Evolutionary conservation across 2,888 invertebrate genomes (phyloP).

Genomic region (Electrophaes corylata): DNA sequence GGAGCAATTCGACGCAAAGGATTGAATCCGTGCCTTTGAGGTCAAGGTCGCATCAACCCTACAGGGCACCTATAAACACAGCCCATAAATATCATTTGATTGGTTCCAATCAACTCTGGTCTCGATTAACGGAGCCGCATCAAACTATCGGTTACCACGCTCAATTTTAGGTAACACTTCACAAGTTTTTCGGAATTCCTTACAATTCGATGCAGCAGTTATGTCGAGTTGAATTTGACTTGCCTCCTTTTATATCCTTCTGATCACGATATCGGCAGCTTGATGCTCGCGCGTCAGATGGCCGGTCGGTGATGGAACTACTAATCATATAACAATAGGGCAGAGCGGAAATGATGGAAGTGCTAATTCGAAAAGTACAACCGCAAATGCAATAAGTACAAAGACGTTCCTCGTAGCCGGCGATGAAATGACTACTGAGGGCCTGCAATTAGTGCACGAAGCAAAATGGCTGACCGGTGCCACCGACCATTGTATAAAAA

Average conservation of each 20-base stretch:
- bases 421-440: constrained; percentile 76
- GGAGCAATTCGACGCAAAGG: constrained; percentile 74
- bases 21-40: constrained; percentile 56
- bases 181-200: constrained; percentile 46
- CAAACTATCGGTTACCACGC: constrained; percentile 55
- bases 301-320: constrained; percentile 43
- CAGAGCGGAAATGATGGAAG: constrained; percentile 74
- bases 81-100: constrained; percentile 77
- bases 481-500: constrained; percentile 45
- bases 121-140: constrained; percentile 63
- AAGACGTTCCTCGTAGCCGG: constrained; percentile 67
- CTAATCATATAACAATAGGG: constrained; percentile 72
- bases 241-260: constrained; percentile 43
- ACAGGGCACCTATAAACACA: constrained; percentile 57
- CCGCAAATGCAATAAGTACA: constrained; percentile 74
- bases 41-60: constrained; percentile 44
- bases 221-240: constrained; percentile 43
- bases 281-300: constrained; percentile 23
- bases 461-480: constrained; percentile 78
- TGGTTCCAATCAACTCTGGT: constrained; percentile 77
- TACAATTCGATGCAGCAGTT: constrained; percentile 42
- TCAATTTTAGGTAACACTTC: constrained; percentile 60
- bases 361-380: constrained; percentile 82
- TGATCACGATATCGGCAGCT: constrained; percentile 31
- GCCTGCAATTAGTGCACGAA: constrained; percentile 75